Percentiles rank a stretch among this genome's conserved stretches.
Evolutionary conservation across 2,797 vertebrate species (phyloP).

Genomic region (Tarsius wallacei): DNA sequence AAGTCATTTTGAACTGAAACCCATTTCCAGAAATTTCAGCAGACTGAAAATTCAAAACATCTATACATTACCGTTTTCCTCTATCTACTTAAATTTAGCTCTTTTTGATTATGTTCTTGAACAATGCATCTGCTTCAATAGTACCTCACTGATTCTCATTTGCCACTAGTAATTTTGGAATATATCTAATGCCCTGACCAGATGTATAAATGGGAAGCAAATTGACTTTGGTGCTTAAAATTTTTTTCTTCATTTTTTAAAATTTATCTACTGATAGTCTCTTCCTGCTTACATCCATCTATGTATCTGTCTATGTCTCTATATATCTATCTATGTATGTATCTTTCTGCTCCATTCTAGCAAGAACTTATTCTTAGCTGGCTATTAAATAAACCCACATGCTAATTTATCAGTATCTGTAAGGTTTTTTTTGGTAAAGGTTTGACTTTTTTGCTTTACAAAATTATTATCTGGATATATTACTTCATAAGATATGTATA

Average conservation of each 20-base stretch:
- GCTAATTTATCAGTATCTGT: neutral
- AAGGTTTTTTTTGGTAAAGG: neutral
- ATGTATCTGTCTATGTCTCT: neutral
- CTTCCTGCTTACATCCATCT: neutral
- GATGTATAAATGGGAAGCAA: neutral
- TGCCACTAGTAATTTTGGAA: neutral
- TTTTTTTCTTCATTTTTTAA: slow-evolving; percentile 58
- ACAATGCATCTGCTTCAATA: neutral
- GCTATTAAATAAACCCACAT: neutral
- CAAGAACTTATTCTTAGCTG: neutral
- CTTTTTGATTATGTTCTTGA: slow-evolving; percentile 40
- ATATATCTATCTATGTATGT: neutral
- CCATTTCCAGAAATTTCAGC: slow-evolving; percentile 66
- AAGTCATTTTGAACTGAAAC: slow-evolving; percentile 68
- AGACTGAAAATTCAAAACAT: slow-evolving; percentile 20
- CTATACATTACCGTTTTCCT: neutral
- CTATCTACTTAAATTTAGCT: slow-evolving; percentile 50
- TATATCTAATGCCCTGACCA: neutral
- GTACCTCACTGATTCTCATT: neutral
- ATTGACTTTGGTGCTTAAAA: neutral
- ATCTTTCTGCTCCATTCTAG: neutral
- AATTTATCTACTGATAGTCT: neutral
- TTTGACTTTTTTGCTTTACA: neutral
- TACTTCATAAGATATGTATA: too few relatives aligned
- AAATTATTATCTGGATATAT: slow-evolving; percentile 13